Evolutionary conservation across 2,113 vertebrate genomes (phyloP).

Genomic region (Sinocyclocheilus anshuiensis): DNA sequence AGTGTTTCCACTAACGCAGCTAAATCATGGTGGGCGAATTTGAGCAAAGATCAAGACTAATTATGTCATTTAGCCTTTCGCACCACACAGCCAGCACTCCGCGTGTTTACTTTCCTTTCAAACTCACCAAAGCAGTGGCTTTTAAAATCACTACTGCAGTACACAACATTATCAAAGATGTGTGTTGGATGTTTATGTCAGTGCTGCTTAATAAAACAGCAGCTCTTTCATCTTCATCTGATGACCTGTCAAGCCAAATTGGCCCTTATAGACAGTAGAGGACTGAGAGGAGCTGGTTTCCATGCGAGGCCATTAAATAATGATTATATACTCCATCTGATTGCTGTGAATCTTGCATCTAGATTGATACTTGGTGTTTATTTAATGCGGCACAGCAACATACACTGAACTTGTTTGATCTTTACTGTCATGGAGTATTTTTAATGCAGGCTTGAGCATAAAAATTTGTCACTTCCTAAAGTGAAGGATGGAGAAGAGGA

Average conservation of each 20-base stretch:
- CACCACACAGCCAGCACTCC: conserved; percentile 27
- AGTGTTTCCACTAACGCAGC: conserved; percentile 63
- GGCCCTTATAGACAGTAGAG: conserved; percentile 37
- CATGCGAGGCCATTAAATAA: conserved; percentile 44
- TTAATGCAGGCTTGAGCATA: conserved; percentile 1
- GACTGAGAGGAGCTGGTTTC: conserved; percentile 20
- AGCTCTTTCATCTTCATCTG: conserved; percentile 26
- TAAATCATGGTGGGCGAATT: conserved; percentile 65
- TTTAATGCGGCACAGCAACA: background rate
- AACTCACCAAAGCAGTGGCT: conserved; percentile 23
- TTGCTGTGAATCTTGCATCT: conserved; percentile 12
- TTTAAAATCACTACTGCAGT: conserved; percentile 19
- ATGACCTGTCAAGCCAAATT: conserved; percentile 41
- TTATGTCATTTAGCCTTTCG: conserved; percentile 58
- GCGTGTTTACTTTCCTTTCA: conserved; percentile 23
- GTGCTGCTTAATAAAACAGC: conserved; percentile 16
- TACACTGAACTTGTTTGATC: conserved; percentile 1
- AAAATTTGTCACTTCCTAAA: background rate
- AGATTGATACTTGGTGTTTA: background rate
- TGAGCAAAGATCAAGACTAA: conserved; percentile 64
- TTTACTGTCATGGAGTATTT: background rate
- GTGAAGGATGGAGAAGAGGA: background rate
- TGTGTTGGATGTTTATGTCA: conserved; percentile 3
- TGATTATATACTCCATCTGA: conserved; percentile 41
- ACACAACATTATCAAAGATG: conserved; percentile 22